A percentile compares a stretch with the other conserved stretches of the same genome.
Evolutionary conservation across 2,113 vertebrate genomes (phyloP).

Genomic region (Colius striatus): DNA sequence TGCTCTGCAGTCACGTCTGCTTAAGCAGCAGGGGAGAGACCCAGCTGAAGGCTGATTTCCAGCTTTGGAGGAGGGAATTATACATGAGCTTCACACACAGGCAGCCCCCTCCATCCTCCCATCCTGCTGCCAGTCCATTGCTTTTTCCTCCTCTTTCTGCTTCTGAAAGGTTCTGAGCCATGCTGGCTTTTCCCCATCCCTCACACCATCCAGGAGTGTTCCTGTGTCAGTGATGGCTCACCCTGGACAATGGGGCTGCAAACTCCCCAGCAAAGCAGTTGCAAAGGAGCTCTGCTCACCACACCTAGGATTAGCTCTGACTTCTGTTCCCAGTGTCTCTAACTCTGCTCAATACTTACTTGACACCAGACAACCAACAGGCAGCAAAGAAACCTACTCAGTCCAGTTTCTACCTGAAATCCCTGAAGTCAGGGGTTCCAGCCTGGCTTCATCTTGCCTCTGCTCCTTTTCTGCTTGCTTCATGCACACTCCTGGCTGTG

Average conservation of each 20-base stretch:
- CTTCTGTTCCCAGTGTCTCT: not conserved
- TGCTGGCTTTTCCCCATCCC: not conserved
- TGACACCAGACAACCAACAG: not conserved
- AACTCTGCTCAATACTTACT: not conserved
- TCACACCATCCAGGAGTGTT: not conserved
- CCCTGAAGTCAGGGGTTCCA: not conserved
- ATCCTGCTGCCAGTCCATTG: not conserved
- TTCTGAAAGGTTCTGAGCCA: not conserved
- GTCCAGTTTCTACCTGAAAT: not conserved
- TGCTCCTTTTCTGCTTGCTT: not conserved
- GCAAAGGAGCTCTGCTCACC: not conserved
- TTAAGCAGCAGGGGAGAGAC: not conserved
- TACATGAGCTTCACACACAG: not conserved
- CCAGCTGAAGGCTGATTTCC: not conserved
- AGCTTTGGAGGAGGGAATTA: constrained; percentile 15
- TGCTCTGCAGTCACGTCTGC: not conserved
- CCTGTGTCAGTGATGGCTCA: not conserved
- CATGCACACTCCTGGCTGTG: not conserved
- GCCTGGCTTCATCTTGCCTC: not conserved
- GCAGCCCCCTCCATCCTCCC: not conserved
- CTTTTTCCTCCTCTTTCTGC: not conserved
- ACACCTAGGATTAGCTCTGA: not conserved
- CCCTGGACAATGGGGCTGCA: not conserved
- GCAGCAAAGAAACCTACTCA: not conserved
- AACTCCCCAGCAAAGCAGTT: not conserved